Evolutionary conservation across 2,113 vertebrate species (phyloP), one percentile per base, ranked within the genome.

Genomic region (Mormyrus lacerda): DNA sequence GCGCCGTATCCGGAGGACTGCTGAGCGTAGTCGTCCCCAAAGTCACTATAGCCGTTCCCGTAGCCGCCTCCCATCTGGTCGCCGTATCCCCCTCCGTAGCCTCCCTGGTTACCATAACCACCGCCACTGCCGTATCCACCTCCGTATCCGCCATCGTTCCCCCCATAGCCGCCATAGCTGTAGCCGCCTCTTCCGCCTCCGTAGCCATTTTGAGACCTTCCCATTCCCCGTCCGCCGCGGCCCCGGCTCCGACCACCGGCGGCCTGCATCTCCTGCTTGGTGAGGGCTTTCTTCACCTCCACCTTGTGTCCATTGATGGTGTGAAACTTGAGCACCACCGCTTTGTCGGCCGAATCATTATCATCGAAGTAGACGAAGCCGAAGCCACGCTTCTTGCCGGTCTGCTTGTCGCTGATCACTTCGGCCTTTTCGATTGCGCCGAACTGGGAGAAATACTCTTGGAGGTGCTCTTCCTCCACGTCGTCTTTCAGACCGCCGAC

Each of bases 381-480:
- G 76, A 99, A 99, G n/a, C 98, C 98, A 0, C 98, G 94, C 88
- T 98, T 98, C 95, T 98, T 98, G 53, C 97, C 97, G 21, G 97
- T 97, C 93, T 97, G 96, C 93, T 98, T 99, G 94, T 98, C 98
- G 4, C 97, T 97, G 92, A 99, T 99, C 47, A 99, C 98, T 94
- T 99, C 98, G 89, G 97, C 96, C 95, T 98, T 99, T 91, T 99
- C 98, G 90, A 99, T 97, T 0, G 96, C 92, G 39, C 98, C 98
- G 79, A 97, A 99, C 93, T 97, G 97, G 7, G 96, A 96, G 94
- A 99, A 99, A 73, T 98, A 97, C 19, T 97, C 96, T 61, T 93
- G 95, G 85, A 99, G 95, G 90, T 98, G 96, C 8, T 96, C 95
- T 90, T 98, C 98, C 21, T 96, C 97, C 55, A 99, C 97, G 92